Evolutionary conservation across 2,888 invertebrate species (phyloP), one percentile per base, ranked within the genome.

Genomic region (Conus canariensis): DNA sequence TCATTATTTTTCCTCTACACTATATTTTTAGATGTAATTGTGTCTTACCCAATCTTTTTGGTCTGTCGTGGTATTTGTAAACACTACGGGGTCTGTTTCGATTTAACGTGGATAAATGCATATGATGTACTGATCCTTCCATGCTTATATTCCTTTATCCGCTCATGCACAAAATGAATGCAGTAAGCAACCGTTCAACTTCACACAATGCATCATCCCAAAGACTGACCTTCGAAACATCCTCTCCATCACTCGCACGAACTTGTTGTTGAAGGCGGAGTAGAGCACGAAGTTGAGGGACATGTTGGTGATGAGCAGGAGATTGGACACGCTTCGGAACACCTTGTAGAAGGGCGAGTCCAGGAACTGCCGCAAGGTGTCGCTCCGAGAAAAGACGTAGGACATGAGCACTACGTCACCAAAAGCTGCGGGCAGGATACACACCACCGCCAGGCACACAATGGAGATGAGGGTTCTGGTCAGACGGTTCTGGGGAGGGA

Each of bases 211-310:
- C 64, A 64, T 14, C 64, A 16, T 64, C 45, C 45, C 45, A 70
- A 16, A 22, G 70, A 83, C 87, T 91, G 92, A 94, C n/a, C 93
- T 92, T 22, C 89, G 90, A 22, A 93, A 88, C 77, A 94, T 94
- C 88, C 91, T 93, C 85, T 92, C 92, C 93, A 95, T 92, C 25
- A 94, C 94, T 19, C 93, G 89, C 22, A 94, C 92, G 91, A 95
- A 95, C 90, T 94, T 94, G 88, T 93, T 92, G 92, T 95, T 95
- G 90, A 95, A 95, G 64, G 95, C 94, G 91, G 95, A 95, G 92
- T 95, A 95, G 56, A 95, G 93, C 74, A 95, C 94, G 91, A 95
- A 95, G 91, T 95, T 95, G 7, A 95, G 92, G 0, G 95, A 95
- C 30, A 94, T 92, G 90, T 95, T 95, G 82, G 94, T 92, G 93